Evolutionary conservation across 2,113 vertebrate species (phyloP).

Genomic region (Oreamnos americanus): DNA sequence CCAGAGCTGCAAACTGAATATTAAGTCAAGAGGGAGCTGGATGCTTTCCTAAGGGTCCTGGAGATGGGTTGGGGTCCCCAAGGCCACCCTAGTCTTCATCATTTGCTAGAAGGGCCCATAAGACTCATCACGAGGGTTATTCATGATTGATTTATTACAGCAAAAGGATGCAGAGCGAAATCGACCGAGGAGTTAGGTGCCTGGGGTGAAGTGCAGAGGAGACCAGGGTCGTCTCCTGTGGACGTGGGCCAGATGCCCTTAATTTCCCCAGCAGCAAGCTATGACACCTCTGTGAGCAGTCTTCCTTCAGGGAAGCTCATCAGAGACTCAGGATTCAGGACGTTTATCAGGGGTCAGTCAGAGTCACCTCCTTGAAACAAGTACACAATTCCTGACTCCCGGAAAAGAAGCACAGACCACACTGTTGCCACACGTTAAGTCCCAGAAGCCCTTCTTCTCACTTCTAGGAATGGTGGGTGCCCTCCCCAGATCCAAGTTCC

Average conservation of each 20-base stretch:
- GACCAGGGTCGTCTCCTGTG: neutral
- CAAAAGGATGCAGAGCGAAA: no score
- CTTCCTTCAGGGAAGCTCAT: neutral
- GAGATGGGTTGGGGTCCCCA: neutral
- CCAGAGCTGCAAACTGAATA: neutral
- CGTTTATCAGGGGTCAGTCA: neutral
- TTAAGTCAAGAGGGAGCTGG: neutral
- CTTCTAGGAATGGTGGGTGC: no score
- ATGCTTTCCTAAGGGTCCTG: neutral
- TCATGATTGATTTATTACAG: neutral
- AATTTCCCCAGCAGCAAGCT: neutral
- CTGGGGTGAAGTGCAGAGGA: neutral
- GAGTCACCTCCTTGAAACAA: fast-evolving
- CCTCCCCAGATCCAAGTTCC: neutral
- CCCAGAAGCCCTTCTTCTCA: fast-evolving
- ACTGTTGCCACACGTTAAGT: no score
- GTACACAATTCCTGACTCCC: neutral
- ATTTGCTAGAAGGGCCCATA: no score
- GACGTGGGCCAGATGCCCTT: fast-evolving
- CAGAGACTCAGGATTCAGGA: neutral
- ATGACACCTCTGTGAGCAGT: neutral
- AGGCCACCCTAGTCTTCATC: neutral
- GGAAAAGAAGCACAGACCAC: neutral
- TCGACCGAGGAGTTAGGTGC: fast-evolving
- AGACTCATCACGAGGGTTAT: fast-evolving